phyloP scores from a whole-genome alignment of 2,113 vertebrate species.

The Thymallus thymallus region DNA sequence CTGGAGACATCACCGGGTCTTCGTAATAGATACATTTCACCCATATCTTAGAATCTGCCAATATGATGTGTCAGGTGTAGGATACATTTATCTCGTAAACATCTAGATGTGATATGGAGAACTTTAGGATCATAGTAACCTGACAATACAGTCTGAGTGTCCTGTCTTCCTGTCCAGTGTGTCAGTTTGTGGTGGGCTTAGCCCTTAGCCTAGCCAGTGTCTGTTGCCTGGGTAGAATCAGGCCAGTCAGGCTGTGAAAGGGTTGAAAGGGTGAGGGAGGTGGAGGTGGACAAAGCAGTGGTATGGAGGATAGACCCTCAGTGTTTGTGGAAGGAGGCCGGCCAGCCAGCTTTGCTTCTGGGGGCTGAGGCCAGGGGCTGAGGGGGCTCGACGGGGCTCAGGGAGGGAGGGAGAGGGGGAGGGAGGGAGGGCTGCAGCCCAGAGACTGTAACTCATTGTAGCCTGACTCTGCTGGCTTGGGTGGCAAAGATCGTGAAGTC shows the following conservation, averaged over 20 bases:
- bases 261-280: conserved; percentile 45
- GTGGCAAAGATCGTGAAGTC: conserved; percentile 89
- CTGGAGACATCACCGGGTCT: too few relatives aligned
- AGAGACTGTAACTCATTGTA: conserved; percentile 83
- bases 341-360: conserved; percentile 55
- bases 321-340: conserved; percentile 61
- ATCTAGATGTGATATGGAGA: too few relatives aligned
- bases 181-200: too few relatives aligned
- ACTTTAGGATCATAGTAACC: too few relatives aligned
- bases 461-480: conserved; percentile 82
- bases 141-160: too few relatives aligned
- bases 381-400: conserved; percentile 61
- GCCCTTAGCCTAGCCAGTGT: conserved; percentile 31
- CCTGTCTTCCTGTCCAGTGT: too few relatives aligned
- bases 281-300: conserved; percentile 36
- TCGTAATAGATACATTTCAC: too few relatives aligned
- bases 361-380: conserved; percentile 60
- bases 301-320: conserved; percentile 67
- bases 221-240: conserved; percentile 39
- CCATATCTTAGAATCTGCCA: too few relatives aligned
- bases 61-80: too few relatives aligned
- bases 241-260: conserved; percentile 37
- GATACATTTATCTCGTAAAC: too few relatives aligned
- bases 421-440: conserved; percentile 27
- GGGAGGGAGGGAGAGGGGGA: conserved; percentile 48